phyloP scores from a whole-genome alignment of 2,888 invertebrate species.

The Platypus cylindrus region DNA sequence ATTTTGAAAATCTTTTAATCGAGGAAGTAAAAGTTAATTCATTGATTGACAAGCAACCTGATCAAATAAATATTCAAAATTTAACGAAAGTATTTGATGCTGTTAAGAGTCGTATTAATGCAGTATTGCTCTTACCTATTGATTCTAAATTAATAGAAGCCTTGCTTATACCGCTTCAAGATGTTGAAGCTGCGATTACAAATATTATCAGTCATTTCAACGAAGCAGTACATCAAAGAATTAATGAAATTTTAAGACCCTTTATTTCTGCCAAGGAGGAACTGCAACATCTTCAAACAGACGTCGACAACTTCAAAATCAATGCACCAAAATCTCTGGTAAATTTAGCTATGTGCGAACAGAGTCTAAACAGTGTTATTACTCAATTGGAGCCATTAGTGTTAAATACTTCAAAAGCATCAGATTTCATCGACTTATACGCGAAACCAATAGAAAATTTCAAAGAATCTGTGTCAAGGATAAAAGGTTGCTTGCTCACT shows the following conservation, averaged over 20 bases:
- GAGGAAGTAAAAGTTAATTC: slow-evolving; percentile 23
- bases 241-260: slow-evolving; percentile 11
- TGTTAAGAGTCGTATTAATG: slow-evolving; percentile 13
- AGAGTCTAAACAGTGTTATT: too few species aligned
- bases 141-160: slow-evolving; percentile 13
- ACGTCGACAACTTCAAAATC: slow-evolving; percentile 6
- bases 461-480: slow-evolving; percentile 11
- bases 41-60: slow-evolving; percentile 12
- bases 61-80: slow-evolving; percentile 6
- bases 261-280: slow-evolving; percentile 9
- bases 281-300: slow-evolving; percentile 10
- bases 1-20: slow-evolving; percentile 20
- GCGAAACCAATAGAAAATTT: slow-evolving; percentile 14
- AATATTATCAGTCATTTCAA: slow-evolving; percentile 13
- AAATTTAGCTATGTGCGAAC: slow-evolving; percentile 7
- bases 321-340: slow-evolving; percentile 9
- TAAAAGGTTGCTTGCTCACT: slow-evolving; percentile 17
- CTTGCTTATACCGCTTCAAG: slow-evolving; percentile 15
- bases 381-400: too few species aligned
- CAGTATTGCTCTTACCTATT: slow-evolving; percentile 12
- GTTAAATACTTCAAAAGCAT: too few species aligned
- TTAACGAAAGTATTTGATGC: slow-evolving; percentile 11
- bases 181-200: slow-evolving; percentile 11
- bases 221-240: slow-evolving; percentile 6
- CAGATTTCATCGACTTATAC: too few species aligned